Percentiles rank a stretch among this genome's conserved stretches.
Conservation (phyloP, 2,888 invertebrate species). For the Mycalesis mineus region DNA sequence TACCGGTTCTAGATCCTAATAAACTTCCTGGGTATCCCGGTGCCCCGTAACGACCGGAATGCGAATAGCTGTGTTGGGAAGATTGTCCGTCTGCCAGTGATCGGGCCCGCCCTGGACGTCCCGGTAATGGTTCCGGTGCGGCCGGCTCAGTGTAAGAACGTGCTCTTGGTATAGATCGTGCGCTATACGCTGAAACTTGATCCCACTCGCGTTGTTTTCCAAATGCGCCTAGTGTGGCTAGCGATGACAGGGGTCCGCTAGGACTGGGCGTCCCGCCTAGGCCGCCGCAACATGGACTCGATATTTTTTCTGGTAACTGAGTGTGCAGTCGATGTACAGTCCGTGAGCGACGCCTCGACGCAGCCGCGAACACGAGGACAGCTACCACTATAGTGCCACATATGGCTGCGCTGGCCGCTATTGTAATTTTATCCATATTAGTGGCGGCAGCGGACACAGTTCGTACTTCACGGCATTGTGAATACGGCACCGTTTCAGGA, state of each 20-base stretch:
- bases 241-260: slow-evolving; percentile 87
- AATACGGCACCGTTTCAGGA: slow-evolving; percentile 90
- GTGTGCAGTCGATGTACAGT: slow-evolving; percentile 86
- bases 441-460: slow-evolving; percentile 89
- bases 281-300: slow-evolving; percentile 87
- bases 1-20: slow-evolving; percentile 70
- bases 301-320: slow-evolving; percentile 83
- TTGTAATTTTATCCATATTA: slow-evolving; percentile 96
- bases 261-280: slow-evolving; percentile 86
- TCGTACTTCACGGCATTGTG: slow-evolving; percentile 92
- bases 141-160: slow-evolving; percentile 85
- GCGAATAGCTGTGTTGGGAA: slow-evolving; percentile 90
- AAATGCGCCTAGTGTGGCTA: slow-evolving; percentile 90
- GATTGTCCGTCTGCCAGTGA: slow-evolving; percentile 92
- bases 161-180: slow-evolving; percentile 92
- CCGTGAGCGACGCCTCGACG: slow-evolving; percentile 86
- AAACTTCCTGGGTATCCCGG: slow-evolving; percentile 86
- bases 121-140: slow-evolving; percentile 85
- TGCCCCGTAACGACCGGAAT: slow-evolving; percentile 86
- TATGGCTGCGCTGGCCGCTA: slow-evolving; percentile 94
- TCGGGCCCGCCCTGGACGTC: slow-evolving; percentile 86
- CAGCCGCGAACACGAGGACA: slow-evolving; percentile 92
- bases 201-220: slow-evolving; percentile 88
- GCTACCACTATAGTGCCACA: slow-evolving; percentile 95
- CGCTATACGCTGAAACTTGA: slow-evolving; percentile 91